Percentiles rank a stretch among this genome's conserved stretches.
phyloP scores from a whole-genome alignment of 2,888 invertebrate genomes.

The Oscheius myriophilus region DNA sequence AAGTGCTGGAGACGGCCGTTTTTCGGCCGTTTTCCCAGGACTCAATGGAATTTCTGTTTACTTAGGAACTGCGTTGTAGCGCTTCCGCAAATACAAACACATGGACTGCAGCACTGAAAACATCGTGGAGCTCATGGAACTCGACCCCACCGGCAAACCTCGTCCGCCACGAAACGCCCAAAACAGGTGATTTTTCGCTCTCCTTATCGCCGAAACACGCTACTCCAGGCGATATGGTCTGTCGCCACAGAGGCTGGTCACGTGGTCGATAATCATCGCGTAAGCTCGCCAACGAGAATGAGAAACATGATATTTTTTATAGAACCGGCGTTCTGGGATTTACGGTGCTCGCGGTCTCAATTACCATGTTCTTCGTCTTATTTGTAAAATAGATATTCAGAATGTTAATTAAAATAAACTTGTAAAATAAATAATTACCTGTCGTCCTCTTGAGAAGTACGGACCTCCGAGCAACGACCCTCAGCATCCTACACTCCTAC shows the following conservation, averaged over 20 bases:
- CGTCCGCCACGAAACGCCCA: conserved; percentile 5
- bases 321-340: conserved; percentile 20
- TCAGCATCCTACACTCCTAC: no score
- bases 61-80: conserved; percentile 14
- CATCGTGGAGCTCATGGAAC: conserved; percentile 36
- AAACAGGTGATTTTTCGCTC: conserved; percentile 21
- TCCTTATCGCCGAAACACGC: background rate
- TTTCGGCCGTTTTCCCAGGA: no score
- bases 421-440: no score
- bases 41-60: no score
- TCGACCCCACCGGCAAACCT: conserved; percentile 15
- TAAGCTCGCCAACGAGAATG: conserved; percentile 2
- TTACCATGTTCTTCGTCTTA: no score
- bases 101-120: conserved; percentile 34
- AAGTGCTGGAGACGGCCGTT: no score
- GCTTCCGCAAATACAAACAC: conserved; percentile 20
- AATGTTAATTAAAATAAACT: no score
- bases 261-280: conserved; percentile 28
- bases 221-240: conserved; percentile 20
- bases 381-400: no score
- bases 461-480: no score
- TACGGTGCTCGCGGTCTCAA: conserved; percentile 7
- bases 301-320: conserved; percentile 4
- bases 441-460: no score
- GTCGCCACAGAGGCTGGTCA: conserved; percentile 8